Conservation (phyloP, 1,140 invertebrate species). For the Aphaenogaster floridana region DNA sequence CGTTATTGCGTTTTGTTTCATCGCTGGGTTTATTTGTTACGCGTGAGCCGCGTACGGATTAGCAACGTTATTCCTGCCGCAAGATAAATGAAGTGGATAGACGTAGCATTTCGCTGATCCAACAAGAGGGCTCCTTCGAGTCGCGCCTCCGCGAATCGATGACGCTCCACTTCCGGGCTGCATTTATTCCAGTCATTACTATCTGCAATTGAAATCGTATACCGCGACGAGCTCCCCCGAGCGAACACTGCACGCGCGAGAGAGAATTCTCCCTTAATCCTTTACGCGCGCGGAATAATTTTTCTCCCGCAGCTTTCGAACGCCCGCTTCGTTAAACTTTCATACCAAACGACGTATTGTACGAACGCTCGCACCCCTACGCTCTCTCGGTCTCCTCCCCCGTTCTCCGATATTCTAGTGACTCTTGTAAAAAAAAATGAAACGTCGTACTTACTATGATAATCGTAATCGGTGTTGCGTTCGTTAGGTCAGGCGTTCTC, state of each 20-base stretch:
- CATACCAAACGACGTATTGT: constrained; percentile 20
- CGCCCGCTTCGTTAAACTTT: constrained; percentile 42
- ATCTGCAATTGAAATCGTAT: constrained; percentile 55
- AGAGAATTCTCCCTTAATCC: constrained; percentile 38
- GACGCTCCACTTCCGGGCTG: constrained; percentile 37
- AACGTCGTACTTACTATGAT: constrained; percentile 37
- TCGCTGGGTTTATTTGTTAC: constrained; percentile 4
- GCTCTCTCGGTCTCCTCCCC: background rate
- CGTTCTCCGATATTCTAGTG: background rate
- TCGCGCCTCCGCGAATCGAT: constrained; percentile 42
- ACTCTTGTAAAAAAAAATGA: constrained; percentile 36
- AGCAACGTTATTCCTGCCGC: constrained; percentile 23
- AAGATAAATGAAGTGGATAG: constrained; percentile 35
- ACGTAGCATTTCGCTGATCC: constrained; percentile 41
- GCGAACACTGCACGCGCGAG: background rate
- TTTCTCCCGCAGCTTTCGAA: constrained; percentile 17
- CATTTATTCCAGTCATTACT: constrained; percentile 51
- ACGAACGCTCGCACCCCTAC: background rate
- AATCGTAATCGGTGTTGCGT: constrained; percentile 49
- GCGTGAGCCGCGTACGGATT: constrained; percentile 10
- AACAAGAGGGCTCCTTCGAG: constrained; percentile 20
- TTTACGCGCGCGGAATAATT: constrained; percentile 40
- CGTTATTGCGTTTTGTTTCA: background rate
- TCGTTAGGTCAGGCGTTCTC: constrained; percentile 30
- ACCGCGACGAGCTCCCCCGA: background rate